Evolutionary conservation across 2,113 vertebrate genomes (phyloP), one percentile per base, ranked within the genome.

Genomic region (Cyprinodon tularosa): DNA sequence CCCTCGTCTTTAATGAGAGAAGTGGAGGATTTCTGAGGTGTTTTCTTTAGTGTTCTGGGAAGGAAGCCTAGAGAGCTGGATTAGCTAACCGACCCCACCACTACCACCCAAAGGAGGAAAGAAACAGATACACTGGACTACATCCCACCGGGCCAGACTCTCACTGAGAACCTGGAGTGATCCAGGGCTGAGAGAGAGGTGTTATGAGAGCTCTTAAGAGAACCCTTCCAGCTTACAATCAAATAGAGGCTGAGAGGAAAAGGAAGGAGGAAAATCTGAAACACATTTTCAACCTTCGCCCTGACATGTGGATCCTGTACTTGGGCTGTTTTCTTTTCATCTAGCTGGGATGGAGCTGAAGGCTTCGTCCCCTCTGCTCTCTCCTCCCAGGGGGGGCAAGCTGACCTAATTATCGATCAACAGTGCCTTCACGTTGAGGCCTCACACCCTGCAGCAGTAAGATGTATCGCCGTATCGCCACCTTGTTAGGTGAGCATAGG

Each of bases 21-120:
- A 82, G 76, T 72, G 81, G 86, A 81, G 80, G 93, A 92, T 92
- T 92, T 94, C 82, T 62, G 89, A 88, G 84, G 86, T 91, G 91
- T 94, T 94, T 94, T 90, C 88, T 89, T 94, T 91, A 92, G 79
- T 90, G 90, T 91, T 93, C 89, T 90, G 80, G 90, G 87, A 93
- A 91, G 89, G 87, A 90, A 88, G 88, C 83, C 88, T 74, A 63
- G 80, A 91, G 88, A 83, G 61, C 83, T 81, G 91, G 93, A 93
- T 95, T 94, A 94, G 60, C 73, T 76, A 85, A 82, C 50, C 50
- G 42, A 42, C 42, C 42, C 42, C 42, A 4, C 42, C 9, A 42
- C 42, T 9, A 42, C 42, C 42, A 42, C 42, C 89, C 83, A 68
- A 78, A 93, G 88, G 92, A 93, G 91, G 92, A 89, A 93, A 93